Evolutionary conservation across 2,888 invertebrate genomes (phyloP), one percentile per base, ranked within the genome.

Genomic region (Acanthosepion esculentum): DNA sequence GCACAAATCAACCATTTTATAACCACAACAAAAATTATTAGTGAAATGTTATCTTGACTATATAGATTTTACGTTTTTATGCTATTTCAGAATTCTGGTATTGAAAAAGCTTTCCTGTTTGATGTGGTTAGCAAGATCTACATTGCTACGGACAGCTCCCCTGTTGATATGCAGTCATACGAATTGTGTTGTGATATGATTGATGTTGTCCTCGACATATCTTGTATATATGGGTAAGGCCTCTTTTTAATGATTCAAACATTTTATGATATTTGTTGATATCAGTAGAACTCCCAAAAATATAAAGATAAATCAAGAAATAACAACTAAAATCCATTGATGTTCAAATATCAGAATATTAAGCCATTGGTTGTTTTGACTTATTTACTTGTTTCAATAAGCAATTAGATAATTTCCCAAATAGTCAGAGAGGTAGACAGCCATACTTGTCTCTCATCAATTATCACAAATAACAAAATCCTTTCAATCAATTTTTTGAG

Each of bases 141-240:
- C 98, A 99, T 99, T 96, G 99, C 99, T n/a, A 99, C 99, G 0
- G 99, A 99, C 98, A 99, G 99, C 96, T 99, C 99, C 26, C 99
- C 99, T 4, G 99, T 99, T 15, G 99, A 99, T 97, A 99, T 99
- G 99, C 99, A 99, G 98, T 99, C 99, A 97, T 99, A 99, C 97
- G 99, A 99, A 98, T 98, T 99, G 91, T 99, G 99, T 98, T 99
- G 99, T 98, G 99, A 99, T 98, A 99, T 99, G 99, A 99, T 99
- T 96, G 99, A 99, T 98, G 99, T 99, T 94, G 99, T 99, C 95
- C 99, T 99, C 96, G 99, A 99, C 98, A 98, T 99, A 95, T 99
- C 99, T 20, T 99, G 99, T 98, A 99, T 99, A 97, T 99, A 99
- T 98, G 99, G 99, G 99, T 98, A 96, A 96, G 97, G 78, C n/a